Conservation (phyloP, 2,888 invertebrate species). For the Perizoma affinitatum region DNA sequence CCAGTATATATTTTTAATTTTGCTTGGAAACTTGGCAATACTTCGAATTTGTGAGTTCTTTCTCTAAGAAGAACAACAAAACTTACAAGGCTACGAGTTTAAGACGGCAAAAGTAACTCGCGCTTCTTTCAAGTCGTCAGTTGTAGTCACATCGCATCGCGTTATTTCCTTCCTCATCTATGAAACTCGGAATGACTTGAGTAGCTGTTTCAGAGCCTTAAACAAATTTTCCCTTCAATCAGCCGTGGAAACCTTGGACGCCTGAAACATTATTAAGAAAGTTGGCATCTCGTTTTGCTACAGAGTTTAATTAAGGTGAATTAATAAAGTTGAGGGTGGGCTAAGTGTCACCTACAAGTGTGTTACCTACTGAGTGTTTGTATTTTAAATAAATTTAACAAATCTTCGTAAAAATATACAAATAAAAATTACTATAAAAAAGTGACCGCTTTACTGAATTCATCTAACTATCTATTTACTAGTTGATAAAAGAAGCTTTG, state of each 20-base stretch:
- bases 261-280: conserved; percentile 60
- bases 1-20: no score
- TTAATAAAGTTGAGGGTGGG: conserved; percentile 25
- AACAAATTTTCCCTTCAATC: conserved; percentile 62
- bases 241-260: conserved; percentile 47
- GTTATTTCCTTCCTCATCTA: not conserved
- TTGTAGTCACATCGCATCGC: conserved; percentile 3
- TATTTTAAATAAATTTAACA: no score
- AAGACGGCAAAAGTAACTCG: not conserved
- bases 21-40: no score
- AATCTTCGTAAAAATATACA: no score
- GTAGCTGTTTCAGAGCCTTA: conserved; percentile 56
- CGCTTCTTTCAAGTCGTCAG: no score
- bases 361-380: no score
- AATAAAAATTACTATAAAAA: no score
- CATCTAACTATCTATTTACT: no score
- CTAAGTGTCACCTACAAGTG: conserved; percentile 16
- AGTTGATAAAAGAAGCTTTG: no score
- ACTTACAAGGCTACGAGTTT: not conserved
- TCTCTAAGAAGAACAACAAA: not conserved
- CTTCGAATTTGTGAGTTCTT: conserved; percentile 59
- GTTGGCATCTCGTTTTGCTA: conserved; percentile 48
- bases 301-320: conserved; percentile 47
- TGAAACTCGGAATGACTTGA: conserved; percentile 47
- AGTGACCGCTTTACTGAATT: no score